Percentiles rank a stretch among this genome's conserved stretches.
Conservation (phyloP, 2,888 invertebrate genomes). For the Drosophila fulvimacula region DNA sequence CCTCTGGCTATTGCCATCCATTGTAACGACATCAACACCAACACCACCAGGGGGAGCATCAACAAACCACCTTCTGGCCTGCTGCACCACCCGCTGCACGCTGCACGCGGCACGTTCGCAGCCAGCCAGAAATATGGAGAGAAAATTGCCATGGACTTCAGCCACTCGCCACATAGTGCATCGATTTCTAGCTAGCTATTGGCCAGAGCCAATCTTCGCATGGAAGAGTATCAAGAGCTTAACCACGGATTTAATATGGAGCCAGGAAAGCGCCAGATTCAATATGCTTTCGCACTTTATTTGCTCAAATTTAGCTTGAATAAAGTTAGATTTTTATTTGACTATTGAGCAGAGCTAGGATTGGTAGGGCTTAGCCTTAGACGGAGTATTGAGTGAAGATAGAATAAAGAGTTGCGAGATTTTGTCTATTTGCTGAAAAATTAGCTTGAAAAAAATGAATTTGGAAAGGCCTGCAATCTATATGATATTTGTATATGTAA, state of each 20-base stretch:
- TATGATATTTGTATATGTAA: no score
- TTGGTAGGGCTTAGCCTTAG: not conserved
- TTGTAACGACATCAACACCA: slow-evolving; percentile 31
- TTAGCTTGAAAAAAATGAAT: not conserved
- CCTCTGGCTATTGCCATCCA: not conserved
- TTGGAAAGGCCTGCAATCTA: no score
- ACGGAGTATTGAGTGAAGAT: not conserved
- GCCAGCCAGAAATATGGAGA: slow-evolving; percentile 60
- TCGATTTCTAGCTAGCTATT: slow-evolving; percentile 32
- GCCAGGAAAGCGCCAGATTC: not conserved
- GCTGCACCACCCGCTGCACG: slow-evolving; percentile 49
- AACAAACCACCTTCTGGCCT: slow-evolving; percentile 12
- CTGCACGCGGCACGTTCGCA: slow-evolving; percentile 64
- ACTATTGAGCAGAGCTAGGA: not conserved
- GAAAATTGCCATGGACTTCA: slow-evolving; percentile 62
- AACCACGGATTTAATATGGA: slow-evolving; percentile 9
- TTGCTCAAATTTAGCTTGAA: slow-evolving; percentile 8
- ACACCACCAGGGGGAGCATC: slow-evolving; percentile 5
- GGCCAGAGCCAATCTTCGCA: slow-evolving; percentile 11
- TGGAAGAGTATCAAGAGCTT: slow-evolving; percentile 36
- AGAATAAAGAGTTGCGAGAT: no score
- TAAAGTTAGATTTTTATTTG: not conserved
- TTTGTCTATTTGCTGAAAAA: no score
- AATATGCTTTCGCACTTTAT: slow-evolving; percentile 1
- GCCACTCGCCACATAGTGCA: slow-evolving; percentile 47